Evolutionary conservation across 1,140 invertebrate genomes (phyloP).

Genomic region (Geopemphigus sp.): DNA sequence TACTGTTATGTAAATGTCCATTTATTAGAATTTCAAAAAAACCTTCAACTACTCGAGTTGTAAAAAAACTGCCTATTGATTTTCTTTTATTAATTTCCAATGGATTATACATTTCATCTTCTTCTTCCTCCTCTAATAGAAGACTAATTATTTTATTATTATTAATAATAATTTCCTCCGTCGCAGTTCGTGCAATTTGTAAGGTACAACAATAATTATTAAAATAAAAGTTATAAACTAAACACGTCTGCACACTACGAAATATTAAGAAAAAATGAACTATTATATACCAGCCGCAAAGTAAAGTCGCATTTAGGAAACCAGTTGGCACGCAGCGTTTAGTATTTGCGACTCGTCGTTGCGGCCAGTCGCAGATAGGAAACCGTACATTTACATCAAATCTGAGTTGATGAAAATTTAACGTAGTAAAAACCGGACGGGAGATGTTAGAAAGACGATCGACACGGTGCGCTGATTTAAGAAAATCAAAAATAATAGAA

Average conservation of each 20-base stretch:
- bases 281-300: neutral
- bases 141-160: constrained; percentile 27
- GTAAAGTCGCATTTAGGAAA: neutral
- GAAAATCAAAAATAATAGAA: no score
- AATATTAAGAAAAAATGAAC: neutral
- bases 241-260: neutral
- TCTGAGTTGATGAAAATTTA: no score
- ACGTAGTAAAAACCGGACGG: no score
- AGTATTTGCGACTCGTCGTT: neutral
- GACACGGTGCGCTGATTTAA: no score
- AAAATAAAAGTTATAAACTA: neutral
- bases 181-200: neutral
- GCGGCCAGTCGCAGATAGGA: constrained; percentile 3
- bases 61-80: neutral
- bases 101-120: neutral
- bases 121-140: constrained; percentile 2
- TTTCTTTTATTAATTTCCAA: neutral
- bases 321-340: no score
- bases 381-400: constrained; percentile 13
- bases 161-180: constrained; percentile 8
- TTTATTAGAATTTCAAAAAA: constrained; percentile 13
- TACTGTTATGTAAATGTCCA: neutral
- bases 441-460: no score
- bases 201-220: neutral
- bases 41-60: neutral